Conservation (phyloP, 2,113 vertebrate species). For the Charina bottae region DNA sequence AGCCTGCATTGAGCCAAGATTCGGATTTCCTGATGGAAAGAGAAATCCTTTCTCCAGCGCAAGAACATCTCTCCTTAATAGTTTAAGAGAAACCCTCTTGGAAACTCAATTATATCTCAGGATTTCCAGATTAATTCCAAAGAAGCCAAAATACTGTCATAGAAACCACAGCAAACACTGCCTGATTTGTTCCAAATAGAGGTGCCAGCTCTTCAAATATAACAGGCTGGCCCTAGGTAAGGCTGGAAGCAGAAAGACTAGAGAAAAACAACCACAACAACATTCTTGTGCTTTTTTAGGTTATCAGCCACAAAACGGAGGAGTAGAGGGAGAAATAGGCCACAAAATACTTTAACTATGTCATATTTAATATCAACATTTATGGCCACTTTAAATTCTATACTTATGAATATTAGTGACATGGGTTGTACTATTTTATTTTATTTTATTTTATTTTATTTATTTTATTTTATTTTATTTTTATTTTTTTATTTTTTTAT, state of each 20-base stretch:
- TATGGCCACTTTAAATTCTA: too few species aligned
- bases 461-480: too few species aligned
- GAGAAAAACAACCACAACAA: too few species aligned
- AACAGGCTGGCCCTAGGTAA: background rate
- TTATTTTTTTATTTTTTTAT: too few species aligned
- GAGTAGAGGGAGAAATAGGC: too few species aligned
- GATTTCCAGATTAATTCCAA: background rate
- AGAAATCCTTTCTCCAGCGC: conserved; percentile 27
- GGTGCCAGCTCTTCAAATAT: background rate
- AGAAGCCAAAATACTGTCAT: background rate
- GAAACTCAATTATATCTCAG: background rate
- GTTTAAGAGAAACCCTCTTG: background rate
- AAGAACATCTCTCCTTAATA: conserved; percentile 33
- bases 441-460: too few species aligned
- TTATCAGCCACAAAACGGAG: too few species aligned
- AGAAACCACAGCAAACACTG: background rate
- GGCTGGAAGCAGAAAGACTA: background rate
- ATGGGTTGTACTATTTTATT: too few species aligned
- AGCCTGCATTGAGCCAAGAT: conserved; percentile 36
- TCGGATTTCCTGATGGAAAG: conserved; percentile 25
- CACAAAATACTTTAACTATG: too few species aligned
- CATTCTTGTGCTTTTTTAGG: too few species aligned
- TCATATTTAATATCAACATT: too few species aligned
- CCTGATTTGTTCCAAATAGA: background rate
- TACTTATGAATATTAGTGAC: too few species aligned